These are phyloP conservation scores for Alloplasta piceator DNA, from an alignment of 2,888 invertebrate species.

Conservation along the genomic window DNA sequence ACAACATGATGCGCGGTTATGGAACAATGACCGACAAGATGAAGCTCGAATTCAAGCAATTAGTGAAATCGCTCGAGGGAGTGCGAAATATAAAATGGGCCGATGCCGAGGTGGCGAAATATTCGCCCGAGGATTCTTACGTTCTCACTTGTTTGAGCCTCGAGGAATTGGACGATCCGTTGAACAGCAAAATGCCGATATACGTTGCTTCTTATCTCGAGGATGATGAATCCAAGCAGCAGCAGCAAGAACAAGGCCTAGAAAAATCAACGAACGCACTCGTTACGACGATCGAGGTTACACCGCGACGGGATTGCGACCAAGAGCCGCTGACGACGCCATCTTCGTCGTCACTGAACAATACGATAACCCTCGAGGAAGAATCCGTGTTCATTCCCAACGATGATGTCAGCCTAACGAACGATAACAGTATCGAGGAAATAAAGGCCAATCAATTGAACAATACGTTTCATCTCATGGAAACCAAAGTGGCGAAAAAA, in stretches of 20 bases:
- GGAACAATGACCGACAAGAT: conserved; percentile 86
- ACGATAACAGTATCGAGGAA: neutral
- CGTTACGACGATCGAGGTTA: conserved; percentile 45
- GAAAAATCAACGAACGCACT: neutral
- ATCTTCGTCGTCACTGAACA: conserved; percentile 50
- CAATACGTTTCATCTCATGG: conserved; percentile 70
- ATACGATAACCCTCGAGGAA: conserved; percentile 69
- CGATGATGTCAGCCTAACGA: conserved; percentile 10
- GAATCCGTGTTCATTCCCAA: conserved; percentile 24
- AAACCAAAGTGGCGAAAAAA: conserved; percentile 72
- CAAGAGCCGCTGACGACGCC: neutral
- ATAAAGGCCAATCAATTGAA: conserved; percentile 68
- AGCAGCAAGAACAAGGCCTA: neutral
- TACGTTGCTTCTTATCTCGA: conserved; percentile 63
- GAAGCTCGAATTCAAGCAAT: conserved; percentile 85
- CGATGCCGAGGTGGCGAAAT: conserved; percentile 81
- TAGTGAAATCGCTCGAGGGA: conserved; percentile 86
- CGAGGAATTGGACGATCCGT: conserved; percentile 73
- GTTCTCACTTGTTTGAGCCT: conserved; percentile 75
- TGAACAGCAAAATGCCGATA: conserved; percentile 71
- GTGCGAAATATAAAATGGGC: conserved; percentile 87
- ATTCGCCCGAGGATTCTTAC: conserved; percentile 76
- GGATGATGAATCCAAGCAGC: conserved; percentile 48
- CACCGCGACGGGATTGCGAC: conserved; percentile 5
- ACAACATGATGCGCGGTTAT: conserved; percentile 86